These are phyloP conservation scores for Orthosia incerta DNA, from an alignment of 2,888 invertebrate species.

Conservation along the genomic window DNA sequence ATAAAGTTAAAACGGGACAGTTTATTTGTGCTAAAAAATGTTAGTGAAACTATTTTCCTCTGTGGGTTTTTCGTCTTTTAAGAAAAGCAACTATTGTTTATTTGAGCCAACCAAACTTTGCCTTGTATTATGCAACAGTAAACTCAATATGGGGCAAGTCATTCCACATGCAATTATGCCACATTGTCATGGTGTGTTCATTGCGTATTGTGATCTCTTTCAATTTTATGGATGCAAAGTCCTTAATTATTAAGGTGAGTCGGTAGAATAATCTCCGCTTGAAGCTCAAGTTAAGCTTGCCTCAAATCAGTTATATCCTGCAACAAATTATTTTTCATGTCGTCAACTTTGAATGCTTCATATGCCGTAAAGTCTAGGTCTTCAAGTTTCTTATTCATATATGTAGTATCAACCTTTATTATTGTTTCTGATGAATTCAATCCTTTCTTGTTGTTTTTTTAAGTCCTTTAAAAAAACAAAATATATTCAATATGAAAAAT, in stretches of 20 bases:
- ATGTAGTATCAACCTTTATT: background rate
- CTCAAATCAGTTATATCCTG: no score
- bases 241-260: background rate
- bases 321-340: no score
- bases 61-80: constrained; percentile 1
- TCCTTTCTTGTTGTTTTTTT: no score
- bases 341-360: no score
- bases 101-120: background rate
- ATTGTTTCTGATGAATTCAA: background rate
- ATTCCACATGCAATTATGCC: constrained; percentile 3
- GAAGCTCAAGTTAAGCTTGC: no score
- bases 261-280: no score
- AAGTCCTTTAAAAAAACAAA: background rate
- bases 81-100: constrained; percentile 23
- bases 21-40: background rate
- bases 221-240: constrained; percentile 5
- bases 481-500: background rate
- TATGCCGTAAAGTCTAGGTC: no score
- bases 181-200: constrained; percentile 7
- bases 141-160: constrained; percentile 4
- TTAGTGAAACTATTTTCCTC: background rate
- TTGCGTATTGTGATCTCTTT: background rate
- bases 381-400: no score
- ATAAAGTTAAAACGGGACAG: background rate
- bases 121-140: background rate